Conservation (phyloP, 1,140 invertebrate species). For the Stenopsyche tienmushanensis region DNA sequence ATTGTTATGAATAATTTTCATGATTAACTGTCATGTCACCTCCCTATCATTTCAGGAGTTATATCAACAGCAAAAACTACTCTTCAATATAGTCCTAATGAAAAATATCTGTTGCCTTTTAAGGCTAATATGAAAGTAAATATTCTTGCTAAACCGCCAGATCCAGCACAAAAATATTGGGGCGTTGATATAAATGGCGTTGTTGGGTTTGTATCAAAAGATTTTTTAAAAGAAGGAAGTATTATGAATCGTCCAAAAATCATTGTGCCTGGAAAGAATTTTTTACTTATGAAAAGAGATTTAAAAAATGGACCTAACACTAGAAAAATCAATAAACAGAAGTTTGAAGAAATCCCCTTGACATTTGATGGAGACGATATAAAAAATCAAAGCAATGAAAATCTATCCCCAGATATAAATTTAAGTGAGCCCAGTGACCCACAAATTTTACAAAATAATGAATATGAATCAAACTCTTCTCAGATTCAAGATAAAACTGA, state of each 20-base stretch:
- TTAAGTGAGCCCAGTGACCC: no score
- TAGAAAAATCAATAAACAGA: no score
- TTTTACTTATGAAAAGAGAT: no score
- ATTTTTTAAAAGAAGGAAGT: conserved; percentile 54
- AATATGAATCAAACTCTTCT: no score
- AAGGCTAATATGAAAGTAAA: conserved; percentile 60
- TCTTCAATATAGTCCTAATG: conserved; percentile 58
- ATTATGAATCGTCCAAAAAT: conserved; percentile 43
- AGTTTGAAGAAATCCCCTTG: no score
- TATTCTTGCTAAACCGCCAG: conserved; percentile 72
- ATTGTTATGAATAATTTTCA: neutral
- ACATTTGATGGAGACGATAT: no score
- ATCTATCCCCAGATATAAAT: no score
- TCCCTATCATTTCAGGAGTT: conserved; percentile 58
- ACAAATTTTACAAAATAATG: no score
- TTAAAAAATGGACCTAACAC: no score
- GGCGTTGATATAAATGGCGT: conserved; percentile 69
- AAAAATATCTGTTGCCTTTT: conserved; percentile 65
- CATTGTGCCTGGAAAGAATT: conserved; percentile 43
- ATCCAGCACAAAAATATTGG: conserved; percentile 66
- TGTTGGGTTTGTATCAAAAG: conserved; percentile 67
- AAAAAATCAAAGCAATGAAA: no score
- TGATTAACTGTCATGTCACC: conserved; percentile 39
- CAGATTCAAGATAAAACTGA: no score
- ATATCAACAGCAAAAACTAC: conserved; percentile 65